Conservation (phyloP, 2,797 vertebrate species). For the Presbytis comata region DNA sequence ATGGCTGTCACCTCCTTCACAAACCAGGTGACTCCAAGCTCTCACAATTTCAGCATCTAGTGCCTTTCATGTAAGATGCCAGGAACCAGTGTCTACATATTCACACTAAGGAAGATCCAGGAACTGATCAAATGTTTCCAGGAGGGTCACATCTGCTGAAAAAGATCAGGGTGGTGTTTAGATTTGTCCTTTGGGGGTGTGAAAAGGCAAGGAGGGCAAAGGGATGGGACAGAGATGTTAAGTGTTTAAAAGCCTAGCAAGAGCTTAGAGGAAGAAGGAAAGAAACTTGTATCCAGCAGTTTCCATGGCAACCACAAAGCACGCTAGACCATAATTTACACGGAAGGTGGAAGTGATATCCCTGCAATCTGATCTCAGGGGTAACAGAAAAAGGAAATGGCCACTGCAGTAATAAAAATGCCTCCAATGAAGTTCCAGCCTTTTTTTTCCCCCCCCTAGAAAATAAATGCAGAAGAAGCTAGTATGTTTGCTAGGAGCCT, state of each 20-base stretch:
- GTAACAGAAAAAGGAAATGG: slow-evolving; percentile 67
- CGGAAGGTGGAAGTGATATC: slow-evolving; percentile 67
- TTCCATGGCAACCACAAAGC: slow-evolving; percentile 79
- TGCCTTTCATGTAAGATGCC: neutral
- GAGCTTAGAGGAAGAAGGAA: slow-evolving; percentile 37
- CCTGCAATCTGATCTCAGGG: slow-evolving; percentile 57
- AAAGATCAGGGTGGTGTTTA: neutral
- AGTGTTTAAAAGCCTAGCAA: slow-evolving; percentile 2
- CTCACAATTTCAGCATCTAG: neutral
- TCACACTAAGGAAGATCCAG: neutral
- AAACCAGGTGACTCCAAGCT: neutral
- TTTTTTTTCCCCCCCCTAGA: neutral
- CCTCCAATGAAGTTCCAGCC: slow-evolving; percentile 12
- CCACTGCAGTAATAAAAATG: slow-evolving; percentile 27
- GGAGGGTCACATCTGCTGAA: neutral
- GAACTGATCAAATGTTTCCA: neutral
- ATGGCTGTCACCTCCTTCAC: neutral
- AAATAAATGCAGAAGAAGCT: neutral
- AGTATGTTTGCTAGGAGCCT: neutral
- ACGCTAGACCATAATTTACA: slow-evolving; percentile 63
- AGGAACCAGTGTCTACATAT: neutral
- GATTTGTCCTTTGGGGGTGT: neutral
- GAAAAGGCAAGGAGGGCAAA: neutral
- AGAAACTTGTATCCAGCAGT: slow-evolving; percentile 61
- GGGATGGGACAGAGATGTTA: neutral